These are phyloP conservation scores for Leptonema lineaticorne DNA, from an alignment of 1,140 invertebrate genomes.

Conservation along the genomic window DNA sequence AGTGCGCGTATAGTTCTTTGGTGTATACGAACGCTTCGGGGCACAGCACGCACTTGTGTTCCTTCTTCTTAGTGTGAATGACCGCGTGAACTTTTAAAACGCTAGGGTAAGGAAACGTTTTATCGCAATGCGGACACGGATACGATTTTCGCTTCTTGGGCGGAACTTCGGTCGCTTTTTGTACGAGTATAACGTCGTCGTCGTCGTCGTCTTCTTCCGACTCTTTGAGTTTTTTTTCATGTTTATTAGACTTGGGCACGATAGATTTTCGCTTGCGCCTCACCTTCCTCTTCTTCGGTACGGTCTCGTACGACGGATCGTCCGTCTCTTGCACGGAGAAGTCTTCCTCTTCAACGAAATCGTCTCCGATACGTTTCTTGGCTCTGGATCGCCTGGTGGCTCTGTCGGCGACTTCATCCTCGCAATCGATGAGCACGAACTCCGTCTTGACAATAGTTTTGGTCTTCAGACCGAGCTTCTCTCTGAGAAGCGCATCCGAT, in stretches of 20 bases:
- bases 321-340: slow-evolving; percentile 46
- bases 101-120: slow-evolving; percentile 50
- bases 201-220: slow-evolving; percentile 22
- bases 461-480: slow-evolving; percentile 49
- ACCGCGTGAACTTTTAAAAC: slow-evolving; percentile 56
- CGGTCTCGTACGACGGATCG: slow-evolving; percentile 41
- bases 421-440: slow-evolving; percentile 52
- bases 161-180: slow-evolving; percentile 39
- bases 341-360: slow-evolving; percentile 40
- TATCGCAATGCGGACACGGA: slow-evolving; percentile 45
- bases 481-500: slow-evolving; percentile 47
- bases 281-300: slow-evolving; percentile 15
- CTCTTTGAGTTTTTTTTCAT: slow-evolving; percentile 16
- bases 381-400: slow-evolving; percentile 35
- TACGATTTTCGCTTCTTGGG: slow-evolving; percentile 43
- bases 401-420: slow-evolving; percentile 42
- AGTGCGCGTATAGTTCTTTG: slow-evolving; percentile 47
- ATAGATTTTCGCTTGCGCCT: slow-evolving; percentile 16
- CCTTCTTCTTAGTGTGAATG: slow-evolving; percentile 59
- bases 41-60: slow-evolving; percentile 56
- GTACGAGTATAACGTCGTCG: slow-evolving; percentile 30
- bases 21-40: slow-evolving; percentile 57
- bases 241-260: neutral
- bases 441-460: slow-evolving; percentile 48
- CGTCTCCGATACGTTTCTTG: slow-evolving; percentile 46